Conservation (phyloP, 1,140 invertebrate genomes). For the Heliconius nattereri region DNA sequence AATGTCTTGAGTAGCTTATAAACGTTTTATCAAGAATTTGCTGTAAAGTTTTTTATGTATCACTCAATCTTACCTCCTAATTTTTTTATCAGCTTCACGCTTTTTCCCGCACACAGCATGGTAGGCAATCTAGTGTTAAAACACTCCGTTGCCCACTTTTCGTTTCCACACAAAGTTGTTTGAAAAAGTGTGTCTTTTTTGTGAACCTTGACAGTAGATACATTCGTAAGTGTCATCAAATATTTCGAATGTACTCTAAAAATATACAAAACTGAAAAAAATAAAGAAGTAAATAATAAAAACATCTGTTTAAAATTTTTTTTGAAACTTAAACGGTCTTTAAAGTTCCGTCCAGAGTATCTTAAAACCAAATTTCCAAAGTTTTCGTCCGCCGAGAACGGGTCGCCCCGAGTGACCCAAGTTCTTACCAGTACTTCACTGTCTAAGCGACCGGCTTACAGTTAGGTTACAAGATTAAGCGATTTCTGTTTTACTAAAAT, state of each 20-base stretch:
- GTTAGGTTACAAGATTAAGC: slow-evolving; percentile 14
- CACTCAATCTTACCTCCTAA: too few species aligned
- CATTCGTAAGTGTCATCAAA: background rate
- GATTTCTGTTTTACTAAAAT: background rate
- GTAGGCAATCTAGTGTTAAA: too few species aligned
- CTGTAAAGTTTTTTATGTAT: too few species aligned
- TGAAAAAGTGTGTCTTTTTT: background rate
- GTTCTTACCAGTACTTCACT: slow-evolving; percentile 31
- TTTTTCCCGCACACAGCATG: too few species aligned
- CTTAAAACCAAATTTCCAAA: slow-evolving; percentile 44
- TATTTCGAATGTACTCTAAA: background rate
- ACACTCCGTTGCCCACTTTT: too few species aligned
- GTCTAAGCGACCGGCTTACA: slow-evolving; percentile 21
- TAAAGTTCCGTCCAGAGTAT: slow-evolving; percentile 32
- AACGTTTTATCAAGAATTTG: too few species aligned
- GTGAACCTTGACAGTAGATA: background rate
- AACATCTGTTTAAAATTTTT: slow-evolving; percentile 21
- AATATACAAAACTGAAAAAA: background rate
- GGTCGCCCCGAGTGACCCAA: slow-evolving; percentile 28
- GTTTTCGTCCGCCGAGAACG: slow-evolving; percentile 26
- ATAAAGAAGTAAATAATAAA: slow-evolving; percentile 19
- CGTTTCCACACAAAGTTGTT: background rate
- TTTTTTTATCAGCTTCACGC: too few species aligned
- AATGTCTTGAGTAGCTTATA: background rate
- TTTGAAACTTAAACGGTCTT: slow-evolving; percentile 24